phyloP scores from a whole-genome alignment of 2,888 invertebrate species.

The Brenthis daphne region DNA sequence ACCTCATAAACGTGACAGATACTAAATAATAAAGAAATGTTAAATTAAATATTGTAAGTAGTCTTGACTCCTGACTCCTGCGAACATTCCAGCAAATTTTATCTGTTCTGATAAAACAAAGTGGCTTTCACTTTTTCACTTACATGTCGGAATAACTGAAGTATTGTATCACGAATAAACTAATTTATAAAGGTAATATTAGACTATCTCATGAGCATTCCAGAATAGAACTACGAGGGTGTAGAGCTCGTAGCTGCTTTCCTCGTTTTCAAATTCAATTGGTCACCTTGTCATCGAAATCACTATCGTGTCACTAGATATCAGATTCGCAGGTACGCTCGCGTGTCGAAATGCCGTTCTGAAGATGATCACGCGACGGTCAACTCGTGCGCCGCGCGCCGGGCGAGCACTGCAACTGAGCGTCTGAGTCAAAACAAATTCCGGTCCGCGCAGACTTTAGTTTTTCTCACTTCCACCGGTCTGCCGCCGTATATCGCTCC shows the following conservation, averaged over 20 bases:
- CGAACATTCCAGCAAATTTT: slow-evolving; percentile 4
- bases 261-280: slow-evolving; percentile 3
- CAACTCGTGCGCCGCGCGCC: slow-evolving; percentile 67
- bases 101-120: slow-evolving; percentile 5
- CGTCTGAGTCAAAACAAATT: slow-evolving; percentile 69
- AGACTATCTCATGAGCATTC: slow-evolving; percentile 10
- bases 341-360: slow-evolving; percentile 59
- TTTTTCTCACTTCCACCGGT: slow-evolving; percentile 47
- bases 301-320: slow-evolving; percentile 71
- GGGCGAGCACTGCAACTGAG: slow-evolving; percentile 59
- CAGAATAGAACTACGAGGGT: neutral
- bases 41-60: slow-evolving; percentile 6
- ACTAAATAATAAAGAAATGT: slow-evolving; percentile 8
- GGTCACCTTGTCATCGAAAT: slow-evolving; percentile 45
- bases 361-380: slow-evolving; percentile 35
- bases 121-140: slow-evolving; percentile 38
- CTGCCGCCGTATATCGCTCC: slow-evolving; percentile 44
- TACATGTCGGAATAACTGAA: slow-evolving; percentile 64
- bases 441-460: slow-evolving; percentile 59
- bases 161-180: slow-evolving; percentile 58
- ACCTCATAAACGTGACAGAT: neutral
- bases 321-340: slow-evolving; percentile 71
- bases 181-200: slow-evolving; percentile 14
- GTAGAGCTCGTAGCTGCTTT: neutral
- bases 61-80: neutral